A percentile compares a stretch with the other conserved stretches of the same genome.
These are phyloP conservation scores for Pristionchus mayeri DNA, from an alignment of 2,888 invertebrate species.

Conservation along the genomic window DNA sequence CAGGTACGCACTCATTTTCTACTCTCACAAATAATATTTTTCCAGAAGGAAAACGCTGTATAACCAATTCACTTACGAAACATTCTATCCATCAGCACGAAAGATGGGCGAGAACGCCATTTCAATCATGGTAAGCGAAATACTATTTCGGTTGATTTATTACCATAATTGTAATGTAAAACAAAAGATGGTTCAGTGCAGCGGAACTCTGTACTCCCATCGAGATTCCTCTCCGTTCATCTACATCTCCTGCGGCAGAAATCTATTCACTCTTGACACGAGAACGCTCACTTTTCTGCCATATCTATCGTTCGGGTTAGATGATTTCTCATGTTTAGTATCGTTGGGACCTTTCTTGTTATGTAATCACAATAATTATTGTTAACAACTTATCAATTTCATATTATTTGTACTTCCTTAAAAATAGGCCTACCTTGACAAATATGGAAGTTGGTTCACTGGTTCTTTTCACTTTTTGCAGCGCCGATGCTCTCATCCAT, in stretches of 20 bases:
- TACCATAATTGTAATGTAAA: no score
- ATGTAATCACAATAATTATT: not conserved
- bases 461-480: not conserved
- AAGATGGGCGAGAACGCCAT: not conserved
- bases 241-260: not conserved
- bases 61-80: constrained; percentile 17
- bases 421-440: not conserved
- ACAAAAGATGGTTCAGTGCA: not conserved
- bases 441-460: not conserved
- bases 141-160: not conserved
- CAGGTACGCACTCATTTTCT: not conserved
- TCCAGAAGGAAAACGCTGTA: not conserved
- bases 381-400: not conserved
- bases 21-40: not conserved
- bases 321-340: no score
- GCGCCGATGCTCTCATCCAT: not conserved
- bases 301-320: not conserved
- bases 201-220: not conserved
- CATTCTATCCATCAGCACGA: not conserved
- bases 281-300: not conserved
- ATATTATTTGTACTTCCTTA: not conserved
- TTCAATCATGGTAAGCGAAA: not conserved
- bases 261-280: not conserved
- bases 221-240: constrained; percentile 9
- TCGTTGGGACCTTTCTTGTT: no score